Conservation (phyloP, 2,888 invertebrate species). For the Galeopsomyia nigrocyanea region DNA sequence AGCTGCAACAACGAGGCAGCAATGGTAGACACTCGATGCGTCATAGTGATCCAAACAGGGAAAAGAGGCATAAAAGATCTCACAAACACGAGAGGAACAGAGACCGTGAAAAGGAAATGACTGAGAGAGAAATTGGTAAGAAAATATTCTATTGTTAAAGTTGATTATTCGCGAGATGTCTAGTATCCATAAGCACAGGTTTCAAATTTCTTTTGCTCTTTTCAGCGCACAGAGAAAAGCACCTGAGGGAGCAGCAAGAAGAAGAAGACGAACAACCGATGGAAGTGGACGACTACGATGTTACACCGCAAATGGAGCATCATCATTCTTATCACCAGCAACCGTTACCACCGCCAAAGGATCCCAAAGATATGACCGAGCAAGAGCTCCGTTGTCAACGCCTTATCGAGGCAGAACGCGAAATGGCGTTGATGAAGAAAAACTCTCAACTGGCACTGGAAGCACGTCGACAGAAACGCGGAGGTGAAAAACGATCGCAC, state of each 20-base stretch:
- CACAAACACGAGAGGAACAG: constrained; percentile 73
- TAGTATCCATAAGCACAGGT: background rate
- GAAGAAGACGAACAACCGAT: constrained; percentile 13
- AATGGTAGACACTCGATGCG: constrained; percentile 45
- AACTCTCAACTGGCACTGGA: constrained; percentile 81
- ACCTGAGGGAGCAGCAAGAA: constrained; percentile 54
- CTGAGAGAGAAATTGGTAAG: constrained; percentile 53
- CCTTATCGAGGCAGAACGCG: constrained; percentile 69
- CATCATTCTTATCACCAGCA: constrained; percentile 6
- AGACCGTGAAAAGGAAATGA: constrained; percentile 69
- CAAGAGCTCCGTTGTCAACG: constrained; percentile 63
- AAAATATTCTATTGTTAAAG: constrained; percentile 50
- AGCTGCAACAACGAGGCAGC: constrained; percentile 46
- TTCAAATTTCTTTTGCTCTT: background rate
- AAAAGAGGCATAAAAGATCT: constrained; percentile 65
- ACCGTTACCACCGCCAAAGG: constrained; percentile 54
- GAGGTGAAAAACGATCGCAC: constrained; percentile 68
- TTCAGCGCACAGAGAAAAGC: constrained; percentile 61
- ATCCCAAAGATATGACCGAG: constrained; percentile 67
- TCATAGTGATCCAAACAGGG: constrained; percentile 50
- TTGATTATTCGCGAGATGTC: background rate
- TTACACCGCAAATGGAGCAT: constrained; percentile 1
- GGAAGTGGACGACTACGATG: background rate
- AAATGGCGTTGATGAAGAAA: constrained; percentile 84
- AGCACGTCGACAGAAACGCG: constrained; percentile 75